Conservation (phyloP, 2,113 vertebrate species). For the Ictalurus punctatus region DNA sequence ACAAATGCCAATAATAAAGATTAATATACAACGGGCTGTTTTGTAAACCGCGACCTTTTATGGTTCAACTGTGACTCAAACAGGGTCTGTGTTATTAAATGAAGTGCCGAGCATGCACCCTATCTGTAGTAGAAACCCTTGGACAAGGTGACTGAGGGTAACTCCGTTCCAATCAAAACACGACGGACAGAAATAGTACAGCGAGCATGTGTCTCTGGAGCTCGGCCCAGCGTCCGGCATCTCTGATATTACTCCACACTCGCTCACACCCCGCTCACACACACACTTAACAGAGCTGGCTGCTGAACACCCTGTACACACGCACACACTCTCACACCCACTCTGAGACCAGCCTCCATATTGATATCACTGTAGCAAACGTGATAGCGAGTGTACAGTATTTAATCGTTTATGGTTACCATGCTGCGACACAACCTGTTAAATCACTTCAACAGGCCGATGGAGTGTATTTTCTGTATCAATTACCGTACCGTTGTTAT, state of each 20-base stretch:
- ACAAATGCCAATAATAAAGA: not conserved
- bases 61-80: not conserved
- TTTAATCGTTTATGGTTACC: not conserved
- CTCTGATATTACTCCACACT: slow-evolving; percentile 34
- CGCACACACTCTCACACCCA: slow-evolving; percentile 14
- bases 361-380: not conserved
- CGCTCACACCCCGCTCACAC: slow-evolving; percentile 1
- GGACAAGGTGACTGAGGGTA: slow-evolving; percentile 45
- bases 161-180: slow-evolving; percentile 42
- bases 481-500: not conserved
- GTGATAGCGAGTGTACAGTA: not conserved
- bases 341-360: not conserved
- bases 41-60: not conserved
- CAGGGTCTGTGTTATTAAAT: slow-evolving; percentile 6
- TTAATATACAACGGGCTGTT: not conserved
- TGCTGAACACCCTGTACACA: slow-evolving; percentile 20
- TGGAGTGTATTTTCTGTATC: slow-evolving; percentile 7
- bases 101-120: not conserved
- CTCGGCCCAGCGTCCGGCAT: slow-evolving; percentile 37
- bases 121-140: slow-evolving; percentile 39
- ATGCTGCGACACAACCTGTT: not conserved
- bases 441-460: not conserved
- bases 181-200: slow-evolving; percentile 45
- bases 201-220: slow-evolving; percentile 48
- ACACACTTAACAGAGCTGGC: not conserved